A percentile compares a stretch with the other conserved stretches of the same genome.
Conservation (phyloP, 2,888 invertebrate genomes). For the Dolichopus griseipennis region DNA sequence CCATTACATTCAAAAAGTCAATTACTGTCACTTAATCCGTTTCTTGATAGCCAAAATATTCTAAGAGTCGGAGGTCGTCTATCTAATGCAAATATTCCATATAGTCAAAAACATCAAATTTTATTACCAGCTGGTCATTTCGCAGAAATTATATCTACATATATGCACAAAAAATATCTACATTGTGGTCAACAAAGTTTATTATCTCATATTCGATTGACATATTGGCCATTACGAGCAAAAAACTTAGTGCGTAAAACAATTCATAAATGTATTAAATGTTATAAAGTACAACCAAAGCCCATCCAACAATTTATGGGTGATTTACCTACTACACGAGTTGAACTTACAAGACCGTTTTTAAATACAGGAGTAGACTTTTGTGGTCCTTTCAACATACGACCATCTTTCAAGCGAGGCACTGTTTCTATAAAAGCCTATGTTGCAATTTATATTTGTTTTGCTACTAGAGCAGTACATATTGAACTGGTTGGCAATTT, state of each 20-base stretch:
- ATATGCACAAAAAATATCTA: conserved; percentile 8
- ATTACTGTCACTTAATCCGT: conserved; percentile 7
- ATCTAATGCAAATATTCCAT: background rate
- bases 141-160: conserved; percentile 11
- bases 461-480: conserved; percentile 23
- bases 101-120: background rate
- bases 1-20: background rate
- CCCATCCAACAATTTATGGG: conserved; percentile 24
- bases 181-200: conserved; percentile 18
- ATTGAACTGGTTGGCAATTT: conserved; percentile 22
- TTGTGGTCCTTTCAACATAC: conserved; percentile 19
- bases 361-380: conserved; percentile 19
- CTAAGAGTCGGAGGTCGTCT: conserved; percentile 18
- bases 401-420: conserved; percentile 11
- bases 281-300: conserved; percentile 19
- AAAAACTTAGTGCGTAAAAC: conserved; percentile 19
- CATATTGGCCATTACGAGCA: conserved; percentile 25
- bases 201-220: conserved; percentile 18
- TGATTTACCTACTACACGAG: conserved; percentile 12
- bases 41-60: conserved; percentile 16
- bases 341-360: conserved; percentile 17
- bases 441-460: conserved; percentile 22
- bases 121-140: conserved; percentile 11
- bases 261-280: conserved; percentile 21
- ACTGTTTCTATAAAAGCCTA: conserved; percentile 18